Conservation (phyloP, 2,113 vertebrate genomes). For the Semnopithecus entellus region DNA sequence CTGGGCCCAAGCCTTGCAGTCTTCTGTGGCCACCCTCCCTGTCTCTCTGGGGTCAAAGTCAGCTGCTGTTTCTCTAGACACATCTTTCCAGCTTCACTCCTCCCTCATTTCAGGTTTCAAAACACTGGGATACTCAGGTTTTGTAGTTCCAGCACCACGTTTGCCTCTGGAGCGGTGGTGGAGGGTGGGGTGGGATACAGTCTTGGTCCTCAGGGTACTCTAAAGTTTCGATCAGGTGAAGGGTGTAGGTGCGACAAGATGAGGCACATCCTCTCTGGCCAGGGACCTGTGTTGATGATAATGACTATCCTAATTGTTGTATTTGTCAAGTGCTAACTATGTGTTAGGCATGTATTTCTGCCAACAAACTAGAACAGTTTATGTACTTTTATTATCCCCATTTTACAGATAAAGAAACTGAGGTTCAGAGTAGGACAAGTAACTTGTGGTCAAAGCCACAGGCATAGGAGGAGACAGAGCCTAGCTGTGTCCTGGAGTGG, state of each 20-base stretch:
- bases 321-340: background rate
- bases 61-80: background rate
- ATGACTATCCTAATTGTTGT: background rate
- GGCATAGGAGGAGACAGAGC: background rate
- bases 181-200: background rate
- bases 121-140: background rate
- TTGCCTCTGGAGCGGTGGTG: background rate
- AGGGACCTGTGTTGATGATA: background rate
- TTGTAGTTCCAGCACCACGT: accelerated
- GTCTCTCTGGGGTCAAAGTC: background rate
- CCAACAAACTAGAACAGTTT: background rate
- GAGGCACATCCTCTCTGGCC: background rate
- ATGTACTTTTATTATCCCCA: background rate
- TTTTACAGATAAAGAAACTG: background rate
- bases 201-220: background rate
- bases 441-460: background rate
- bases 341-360: background rate
- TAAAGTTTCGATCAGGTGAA: background rate
- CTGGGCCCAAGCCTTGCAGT: background rate
- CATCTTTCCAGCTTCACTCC: too few species aligned
- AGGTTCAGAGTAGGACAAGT: background rate
- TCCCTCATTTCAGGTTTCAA: background rate
- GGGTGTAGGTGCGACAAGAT: too few species aligned
- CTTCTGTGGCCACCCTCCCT: background rate
- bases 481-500: too few species aligned